phyloP scores from a whole-genome alignment of 37 sponge, comb jelly and placozoan species.

The Petrosia ficiformis region DNA sequence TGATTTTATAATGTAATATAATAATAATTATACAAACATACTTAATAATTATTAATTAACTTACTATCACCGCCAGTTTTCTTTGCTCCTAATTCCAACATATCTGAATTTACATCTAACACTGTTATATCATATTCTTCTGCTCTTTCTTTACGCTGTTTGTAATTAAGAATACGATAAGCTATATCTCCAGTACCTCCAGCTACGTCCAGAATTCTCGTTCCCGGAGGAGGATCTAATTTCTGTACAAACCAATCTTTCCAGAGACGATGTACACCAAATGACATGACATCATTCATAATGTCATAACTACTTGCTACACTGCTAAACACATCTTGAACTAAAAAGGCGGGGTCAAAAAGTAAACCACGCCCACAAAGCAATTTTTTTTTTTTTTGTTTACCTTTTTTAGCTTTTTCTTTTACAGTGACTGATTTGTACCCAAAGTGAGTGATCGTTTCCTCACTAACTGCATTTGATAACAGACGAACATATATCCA shows the following conservation, averaged over 20 bases:
- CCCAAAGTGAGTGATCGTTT: conserved; percentile 2
- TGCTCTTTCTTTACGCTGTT: background rate
- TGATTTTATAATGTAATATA: too few species aligned
- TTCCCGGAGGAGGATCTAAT: conserved; percentile 31
- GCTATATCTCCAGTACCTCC: conserved; percentile 87
- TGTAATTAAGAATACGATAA: conserved; percentile 43
- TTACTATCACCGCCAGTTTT: too few species aligned
- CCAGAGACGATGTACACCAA: conserved; percentile 72
- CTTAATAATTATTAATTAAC: too few species aligned
- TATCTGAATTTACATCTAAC: conserved; percentile 63
- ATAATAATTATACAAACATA: too few species aligned
- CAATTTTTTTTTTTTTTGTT: too few species aligned
- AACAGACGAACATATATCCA: too few species aligned
- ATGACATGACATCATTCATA: conserved; percentile 78
- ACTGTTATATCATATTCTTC: conserved; percentile 29
- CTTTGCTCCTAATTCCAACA: conserved; percentile 52
- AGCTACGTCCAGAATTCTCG: conserved; percentile 64
- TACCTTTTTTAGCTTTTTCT: conserved; percentile 9
- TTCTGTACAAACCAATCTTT: conserved; percentile 54
- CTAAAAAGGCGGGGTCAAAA: conserved; percentile 16
- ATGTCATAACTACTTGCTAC: conserved; percentile 69
- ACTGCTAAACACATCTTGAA: conserved; percentile 57
- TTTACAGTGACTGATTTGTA: conserved; percentile 4
- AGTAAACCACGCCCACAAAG: background rate
- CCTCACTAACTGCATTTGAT: too few species aligned